phyloP scores from a whole-genome alignment of 2,888 invertebrate genomes.

The Rosalia funebris region DNA sequence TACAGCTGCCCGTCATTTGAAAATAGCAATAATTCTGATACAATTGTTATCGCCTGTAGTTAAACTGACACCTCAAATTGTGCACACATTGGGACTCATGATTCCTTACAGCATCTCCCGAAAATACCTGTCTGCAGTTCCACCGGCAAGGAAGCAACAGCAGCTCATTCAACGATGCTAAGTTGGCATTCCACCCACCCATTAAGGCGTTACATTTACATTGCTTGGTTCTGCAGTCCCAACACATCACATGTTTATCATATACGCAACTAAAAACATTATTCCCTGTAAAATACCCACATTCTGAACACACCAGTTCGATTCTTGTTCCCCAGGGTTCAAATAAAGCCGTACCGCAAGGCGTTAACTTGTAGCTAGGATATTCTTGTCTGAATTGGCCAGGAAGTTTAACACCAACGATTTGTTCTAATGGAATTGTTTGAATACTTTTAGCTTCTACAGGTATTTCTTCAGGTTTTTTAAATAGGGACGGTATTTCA shows the following conservation, averaged over 20 bases:
- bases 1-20: too few species aligned
- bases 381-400: not conserved
- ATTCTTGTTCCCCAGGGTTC: not conserved
- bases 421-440: slow-evolving; percentile 1
- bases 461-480: not conserved
- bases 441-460: not conserved
- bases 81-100: slow-evolving; percentile 19
- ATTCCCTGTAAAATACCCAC: slow-evolving; percentile 1
- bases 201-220: not conserved
- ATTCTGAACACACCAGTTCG: slow-evolving; percentile 8
- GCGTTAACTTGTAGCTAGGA: slow-evolving; percentile 3
- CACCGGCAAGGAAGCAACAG: slow-evolving; percentile 14
- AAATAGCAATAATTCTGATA: too few species aligned
- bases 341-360: slow-evolving; percentile 9
- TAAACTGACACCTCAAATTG: too few species aligned
- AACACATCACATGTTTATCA: slow-evolving; percentile 7
- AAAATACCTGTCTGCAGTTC: not conserved
- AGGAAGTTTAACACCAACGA: not conserved
- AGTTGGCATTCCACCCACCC: not conserved
- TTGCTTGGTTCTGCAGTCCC: slow-evolving; percentile 9
- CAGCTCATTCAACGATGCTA: slow-evolving; percentile 1
- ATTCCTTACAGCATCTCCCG: not conserved
- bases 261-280: slow-evolving; percentile 3
- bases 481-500: not conserved
- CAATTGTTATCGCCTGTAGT: too few species aligned